phyloP scores from a whole-genome alignment of 2,888 invertebrate genomes.

The Oscheius onirici region DNA sequence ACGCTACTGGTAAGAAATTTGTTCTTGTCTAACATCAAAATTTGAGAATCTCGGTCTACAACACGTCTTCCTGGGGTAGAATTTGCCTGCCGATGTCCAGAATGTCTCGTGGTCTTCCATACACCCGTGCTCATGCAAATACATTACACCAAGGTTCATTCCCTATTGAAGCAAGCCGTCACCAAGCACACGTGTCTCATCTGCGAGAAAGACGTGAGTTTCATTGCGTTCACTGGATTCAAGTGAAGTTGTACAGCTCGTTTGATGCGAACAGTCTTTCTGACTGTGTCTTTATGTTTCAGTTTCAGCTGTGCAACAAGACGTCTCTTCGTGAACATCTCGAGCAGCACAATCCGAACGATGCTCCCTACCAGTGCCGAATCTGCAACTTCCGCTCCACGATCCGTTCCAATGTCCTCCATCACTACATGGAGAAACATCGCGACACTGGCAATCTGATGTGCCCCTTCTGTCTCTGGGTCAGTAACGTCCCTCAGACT shows the following conservation, averaged over 20 bases:
- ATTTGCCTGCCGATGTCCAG: not conserved
- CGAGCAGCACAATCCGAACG: conserved; percentile 33
- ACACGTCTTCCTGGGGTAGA: not conserved
- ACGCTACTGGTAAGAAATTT: not conserved
- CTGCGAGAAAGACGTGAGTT: conserved; percentile 27
- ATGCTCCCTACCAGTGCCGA: conserved; percentile 46
- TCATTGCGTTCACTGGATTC: no score
- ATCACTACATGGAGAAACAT: conserved; percentile 43
- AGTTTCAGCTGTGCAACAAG: not conserved
- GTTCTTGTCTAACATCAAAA: not conserved
- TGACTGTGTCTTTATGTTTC: not conserved
- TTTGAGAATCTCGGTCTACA: conserved; percentile 1
- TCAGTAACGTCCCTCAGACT: not conserved
- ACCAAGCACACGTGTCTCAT: conserved; percentile 8
- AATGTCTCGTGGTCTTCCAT: conserved; percentile 10
- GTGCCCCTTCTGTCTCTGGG: conserved; percentile 32
- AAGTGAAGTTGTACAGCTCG: no score
- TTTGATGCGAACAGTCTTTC: no score
- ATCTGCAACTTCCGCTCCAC: conserved; percentile 45
- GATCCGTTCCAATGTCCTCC: conserved; percentile 32
- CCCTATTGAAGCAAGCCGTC: not conserved
- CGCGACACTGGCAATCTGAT: conserved; percentile 25
- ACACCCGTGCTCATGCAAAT: conserved; percentile 7
- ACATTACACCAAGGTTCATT: conserved; percentile 24
- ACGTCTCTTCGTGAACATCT: conserved; percentile 29